These are phyloP conservation scores for Zele albiditarsus DNA, from an alignment of 2,888 invertebrate species.

Conservation along the genomic window DNA sequence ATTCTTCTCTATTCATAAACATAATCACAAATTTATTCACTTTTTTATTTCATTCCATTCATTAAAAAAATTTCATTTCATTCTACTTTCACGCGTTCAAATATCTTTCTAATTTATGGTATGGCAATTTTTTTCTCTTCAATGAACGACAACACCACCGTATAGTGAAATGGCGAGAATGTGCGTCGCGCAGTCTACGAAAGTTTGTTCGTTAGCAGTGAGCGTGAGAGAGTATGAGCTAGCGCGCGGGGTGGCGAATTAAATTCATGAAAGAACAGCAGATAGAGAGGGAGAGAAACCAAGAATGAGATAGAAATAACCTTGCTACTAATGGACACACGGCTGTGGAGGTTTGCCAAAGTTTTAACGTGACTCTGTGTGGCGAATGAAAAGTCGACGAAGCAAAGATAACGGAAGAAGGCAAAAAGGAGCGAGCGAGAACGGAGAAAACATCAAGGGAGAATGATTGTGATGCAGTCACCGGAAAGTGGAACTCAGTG, in stretches of 20 bases:
- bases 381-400: constrained; percentile 29
- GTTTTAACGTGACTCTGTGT: constrained; percentile 22
- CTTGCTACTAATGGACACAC: background rate
- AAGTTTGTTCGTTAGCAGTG: constrained; percentile 19
- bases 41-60: background rate
- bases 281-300: background rate
- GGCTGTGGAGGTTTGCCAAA: constrained; percentile 16
- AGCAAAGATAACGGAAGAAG: background rate
- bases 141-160: constrained; percentile 18
- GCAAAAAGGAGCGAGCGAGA: background rate
- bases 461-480: constrained; percentile 10
- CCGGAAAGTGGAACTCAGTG: constrained; percentile 5
- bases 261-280: constrained; percentile 25
- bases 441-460: background rate
- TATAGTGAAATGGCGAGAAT: background rate
- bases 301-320: background rate
- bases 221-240: background rate
- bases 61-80: constrained; percentile 13
- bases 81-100: constrained; percentile 26
- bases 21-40: background rate
- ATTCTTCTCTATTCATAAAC: background rate
- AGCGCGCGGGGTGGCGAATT: constrained; percentile 26
- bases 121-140: constrained; percentile 32
- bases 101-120: constrained; percentile 35
- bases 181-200: constrained; percentile 6